Evolutionary conservation across 2,113 vertebrate species (phyloP).

Genomic region (Mobula hypostoma): DNA sequence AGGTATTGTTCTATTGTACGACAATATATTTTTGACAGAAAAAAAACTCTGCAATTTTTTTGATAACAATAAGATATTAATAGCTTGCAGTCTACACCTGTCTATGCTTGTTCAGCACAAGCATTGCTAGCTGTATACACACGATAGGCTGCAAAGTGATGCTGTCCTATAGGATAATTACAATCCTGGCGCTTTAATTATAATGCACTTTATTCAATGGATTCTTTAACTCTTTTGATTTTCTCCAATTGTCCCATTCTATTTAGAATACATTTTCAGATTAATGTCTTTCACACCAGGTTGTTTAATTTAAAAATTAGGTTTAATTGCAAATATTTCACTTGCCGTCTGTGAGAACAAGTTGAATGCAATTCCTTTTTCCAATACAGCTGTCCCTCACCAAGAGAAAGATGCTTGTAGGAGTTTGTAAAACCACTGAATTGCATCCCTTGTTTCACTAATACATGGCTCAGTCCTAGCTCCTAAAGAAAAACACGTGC

Average conservation of each 20-base stretch:
- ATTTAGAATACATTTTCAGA: background rate
- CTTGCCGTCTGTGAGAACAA: background rate
- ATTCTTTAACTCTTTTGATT: background rate
- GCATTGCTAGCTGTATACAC: background rate
- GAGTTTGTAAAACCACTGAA: background rate
- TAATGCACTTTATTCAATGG: constrained; percentile 15
- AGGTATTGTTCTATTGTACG: background rate
- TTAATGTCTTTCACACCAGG: background rate
- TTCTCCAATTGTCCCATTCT: background rate
- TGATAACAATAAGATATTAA: background rate
- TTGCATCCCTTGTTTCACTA: background rate
- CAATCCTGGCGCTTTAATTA: constrained; percentile 3
- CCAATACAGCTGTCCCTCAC: background rate
- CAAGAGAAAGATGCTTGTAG: constrained; percentile 8
- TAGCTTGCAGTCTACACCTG: background rate
- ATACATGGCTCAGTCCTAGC: background rate
- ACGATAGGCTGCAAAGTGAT: no score
- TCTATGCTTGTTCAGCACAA: background rate
- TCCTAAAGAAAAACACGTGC: background rate
- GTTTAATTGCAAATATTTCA: background rate
- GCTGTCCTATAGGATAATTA: constrained; percentile 10
- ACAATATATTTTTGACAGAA: background rate
- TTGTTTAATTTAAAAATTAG: background rate
- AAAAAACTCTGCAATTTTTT: background rate
- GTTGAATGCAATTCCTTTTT: background rate